Conservation (phyloP, 1,140 invertebrate genomes). For the Dendroctonus ponderosae region DNA sequence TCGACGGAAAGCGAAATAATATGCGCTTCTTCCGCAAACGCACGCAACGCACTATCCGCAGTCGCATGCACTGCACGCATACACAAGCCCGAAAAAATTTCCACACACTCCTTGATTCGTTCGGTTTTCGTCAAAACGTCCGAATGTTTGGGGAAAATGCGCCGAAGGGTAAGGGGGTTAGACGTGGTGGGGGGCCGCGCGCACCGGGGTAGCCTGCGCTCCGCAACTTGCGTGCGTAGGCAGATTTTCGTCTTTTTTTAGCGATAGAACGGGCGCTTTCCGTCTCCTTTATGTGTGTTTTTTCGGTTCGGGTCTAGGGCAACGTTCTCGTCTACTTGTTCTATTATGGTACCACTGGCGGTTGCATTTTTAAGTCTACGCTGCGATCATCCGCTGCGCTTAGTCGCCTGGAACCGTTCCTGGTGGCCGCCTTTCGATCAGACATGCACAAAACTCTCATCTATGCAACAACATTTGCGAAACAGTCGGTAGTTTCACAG, state of each 20-base stretch:
- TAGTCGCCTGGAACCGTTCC: slow-evolving; percentile 4
- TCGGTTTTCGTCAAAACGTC: slow-evolving; percentile 50
- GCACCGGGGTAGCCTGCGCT: slow-evolving; percentile 33
- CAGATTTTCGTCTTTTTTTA: slow-evolving; percentile 34
- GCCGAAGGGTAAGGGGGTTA: slow-evolving; percentile 42
- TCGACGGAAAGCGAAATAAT: slow-evolving; percentile 25
- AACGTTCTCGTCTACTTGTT: slow-evolving; percentile 32
- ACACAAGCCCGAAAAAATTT: slow-evolving; percentile 26
- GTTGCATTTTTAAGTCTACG: slow-evolving; percentile 21
- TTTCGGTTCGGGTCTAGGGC: slow-evolving; percentile 33
- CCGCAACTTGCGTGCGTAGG: slow-evolving; percentile 38
- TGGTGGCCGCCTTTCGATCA: no score
- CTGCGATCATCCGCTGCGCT: slow-evolving; percentile 22
- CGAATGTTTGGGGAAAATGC: slow-evolving; percentile 51
- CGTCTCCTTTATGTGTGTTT: slow-evolving; percentile 19
- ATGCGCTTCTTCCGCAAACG: slow-evolving; percentile 28
- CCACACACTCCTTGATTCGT: slow-evolving; percentile 35
- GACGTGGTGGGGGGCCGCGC: slow-evolving; percentile 35
- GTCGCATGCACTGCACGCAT: slow-evolving; percentile 32
- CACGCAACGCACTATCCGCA: slow-evolving; percentile 27
- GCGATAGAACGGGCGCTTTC: slow-evolving; percentile 29
- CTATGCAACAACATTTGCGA: no score
- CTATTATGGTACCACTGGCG: slow-evolving; percentile 13
- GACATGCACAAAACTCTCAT: no score
- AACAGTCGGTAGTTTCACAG: no score